Evolutionary conservation across 2,113 vertebrate genomes (phyloP).

Genomic region (Myrmecobius fasciatus): DNA sequence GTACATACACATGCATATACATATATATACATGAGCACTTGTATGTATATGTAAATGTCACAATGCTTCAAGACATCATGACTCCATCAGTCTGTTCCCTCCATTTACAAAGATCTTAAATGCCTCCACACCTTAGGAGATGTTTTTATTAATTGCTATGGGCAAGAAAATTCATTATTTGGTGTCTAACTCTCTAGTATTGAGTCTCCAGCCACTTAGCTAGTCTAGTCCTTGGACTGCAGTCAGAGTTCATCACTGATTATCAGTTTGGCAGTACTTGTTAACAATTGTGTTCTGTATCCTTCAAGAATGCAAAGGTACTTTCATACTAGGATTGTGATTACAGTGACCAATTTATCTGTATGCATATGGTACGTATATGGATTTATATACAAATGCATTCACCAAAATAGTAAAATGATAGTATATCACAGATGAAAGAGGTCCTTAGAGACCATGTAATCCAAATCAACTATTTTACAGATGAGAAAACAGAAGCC

Average conservation of each 20-base stretch:
- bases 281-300: background rate
- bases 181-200: background rate
- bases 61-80: background rate
- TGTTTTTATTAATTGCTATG: background rate
- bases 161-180: background rate
- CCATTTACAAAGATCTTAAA: background rate
- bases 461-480: background rate
- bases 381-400: background rate
- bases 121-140: background rate
- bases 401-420: background rate
- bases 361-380: background rate
- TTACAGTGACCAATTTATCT: background rate
- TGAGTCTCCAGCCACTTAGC: background rate
- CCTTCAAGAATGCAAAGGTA: background rate
- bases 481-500: background rate
- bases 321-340: background rate
- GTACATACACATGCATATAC: slow-evolving; percentile 34
- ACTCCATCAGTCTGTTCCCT: background rate
- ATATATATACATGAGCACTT: slow-evolving; percentile 37
- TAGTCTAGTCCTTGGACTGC: background rate
- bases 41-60: slow-evolving; percentile 4
- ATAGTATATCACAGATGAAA: background rate
- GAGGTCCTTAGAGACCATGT: background rate
- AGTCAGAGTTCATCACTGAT: background rate
- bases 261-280: background rate